Percentiles rank a stretch among this genome's conserved stretches.
These are phyloP conservation scores for Calcarius ornatus DNA, from an alignment of 2,113 vertebrate genomes.

Conservation along the genomic window DNA sequence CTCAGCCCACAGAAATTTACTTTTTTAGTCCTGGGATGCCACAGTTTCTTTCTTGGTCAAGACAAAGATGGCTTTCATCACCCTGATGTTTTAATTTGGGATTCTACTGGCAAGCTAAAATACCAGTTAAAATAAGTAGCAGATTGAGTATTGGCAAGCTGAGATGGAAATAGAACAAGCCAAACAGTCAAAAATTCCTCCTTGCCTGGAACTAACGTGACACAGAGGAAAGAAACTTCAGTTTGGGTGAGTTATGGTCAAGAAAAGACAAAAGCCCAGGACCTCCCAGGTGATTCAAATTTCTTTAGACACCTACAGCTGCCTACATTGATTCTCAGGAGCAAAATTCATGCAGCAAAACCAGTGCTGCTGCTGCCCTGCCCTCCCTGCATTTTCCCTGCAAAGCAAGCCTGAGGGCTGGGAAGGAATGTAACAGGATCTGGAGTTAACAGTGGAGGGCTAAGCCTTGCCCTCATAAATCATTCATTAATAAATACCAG, in stretches of 20 bases:
- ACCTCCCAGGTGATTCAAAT: not conserved
- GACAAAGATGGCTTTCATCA: not conserved
- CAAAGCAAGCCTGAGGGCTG: not conserved
- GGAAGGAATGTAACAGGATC: not conserved
- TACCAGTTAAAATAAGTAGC: not conserved
- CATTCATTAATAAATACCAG: not conserved
- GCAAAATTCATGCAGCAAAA: not conserved
- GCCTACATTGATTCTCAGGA: not conserved
- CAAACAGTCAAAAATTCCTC: not conserved
- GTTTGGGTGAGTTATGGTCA: rapidly evolving
- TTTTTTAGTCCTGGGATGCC: not conserved
- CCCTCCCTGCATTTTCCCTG: not conserved
- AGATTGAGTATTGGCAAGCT: not conserved
- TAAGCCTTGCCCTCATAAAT: not conserved
- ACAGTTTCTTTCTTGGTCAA: not conserved
- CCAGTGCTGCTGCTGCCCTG: not conserved
- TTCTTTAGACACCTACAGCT: not conserved
- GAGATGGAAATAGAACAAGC: not conserved
- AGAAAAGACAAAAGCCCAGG: not conserved
- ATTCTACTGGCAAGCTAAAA: not conserved
- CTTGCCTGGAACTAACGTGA: not conserved
- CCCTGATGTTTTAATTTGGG: not conserved
- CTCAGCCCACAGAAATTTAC: constrained; percentile 27
- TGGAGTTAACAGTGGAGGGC: not conserved
- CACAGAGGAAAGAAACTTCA: not conserved